Base-by-base conservation (phyloP, 2,888 invertebrate species). In the Autographa gamma region DNA sequence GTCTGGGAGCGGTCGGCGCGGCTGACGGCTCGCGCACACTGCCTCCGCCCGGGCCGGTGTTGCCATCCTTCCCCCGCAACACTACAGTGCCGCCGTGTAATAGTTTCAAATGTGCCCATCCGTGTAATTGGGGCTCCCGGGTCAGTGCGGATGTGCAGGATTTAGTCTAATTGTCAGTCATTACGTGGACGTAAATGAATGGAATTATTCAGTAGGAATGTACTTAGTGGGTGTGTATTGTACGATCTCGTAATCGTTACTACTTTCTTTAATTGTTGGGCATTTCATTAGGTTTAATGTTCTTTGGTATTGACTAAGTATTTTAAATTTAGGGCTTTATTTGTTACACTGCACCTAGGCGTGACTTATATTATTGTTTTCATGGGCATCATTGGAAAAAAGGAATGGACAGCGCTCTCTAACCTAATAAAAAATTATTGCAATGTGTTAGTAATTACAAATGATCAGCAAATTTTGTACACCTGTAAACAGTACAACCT, bases 31-130 rank as follows among this genome's bases (percentile, higher is more conserved):
- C 93, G 95, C 95, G 95, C 93, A 93, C 88, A 95, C 95, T 95
- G 95, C 90, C 93, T 92, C 90, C 91, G 93, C 95, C 95, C 95
- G 94, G 94, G 94, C 84, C 67, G 60, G 90, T 88, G 92, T 93
- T 95, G 90, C 93, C 93, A 88, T 79, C 76, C 74, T 72, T 66
- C 76, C 71, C 61, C 68, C 54, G 66, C 19, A 19, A 18, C 67
- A 65, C 71, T 67, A 60, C 63, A 41, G 48, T 52, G 56, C 61
- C 66, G 60, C 60, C 60, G 52, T 69, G 73, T 79, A 85, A 86
- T 77, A 84, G 82, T 85, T 85, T 79, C 77, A 76, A 86, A 88
- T 84, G 80, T 85, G 84, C 73, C 81, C 85, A 85, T 63, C 83
- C 87, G 82, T 84, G 81, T 85, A 86, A 89, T 87, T 64, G 69